A percentile compares a stretch with the other conserved stretches of the same genome.
phyloP scores from a whole-genome alignment of 2,888 invertebrate genomes.

The Mesoligia furuncula region DNA sequence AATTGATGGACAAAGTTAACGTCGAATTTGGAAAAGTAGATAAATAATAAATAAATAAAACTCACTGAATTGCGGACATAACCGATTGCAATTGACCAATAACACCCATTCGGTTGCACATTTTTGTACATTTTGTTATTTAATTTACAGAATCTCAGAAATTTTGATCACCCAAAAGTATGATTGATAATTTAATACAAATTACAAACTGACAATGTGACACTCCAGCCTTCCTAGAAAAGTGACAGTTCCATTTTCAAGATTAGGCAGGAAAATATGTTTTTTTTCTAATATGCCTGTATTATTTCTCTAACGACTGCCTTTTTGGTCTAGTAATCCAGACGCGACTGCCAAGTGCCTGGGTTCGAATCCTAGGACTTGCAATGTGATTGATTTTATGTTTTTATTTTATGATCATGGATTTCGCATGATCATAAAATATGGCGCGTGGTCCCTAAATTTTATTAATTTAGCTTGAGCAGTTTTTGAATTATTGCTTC shows the following conservation, averaged over 20 bases:
- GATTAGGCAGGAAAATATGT: background rate
- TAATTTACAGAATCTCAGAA: conserved; percentile 18
- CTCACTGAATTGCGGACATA: conserved; percentile 84
- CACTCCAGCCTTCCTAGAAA: background rate
- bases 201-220: conserved; percentile 27
- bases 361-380: background rate
- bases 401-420: background rate
- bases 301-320: background rate
- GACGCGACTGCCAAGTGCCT: background rate
- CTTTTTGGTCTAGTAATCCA: background rate
- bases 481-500: no score
- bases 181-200: conserved; percentile 4
- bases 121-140: conserved; percentile 65
- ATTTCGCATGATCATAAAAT: no score
- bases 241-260: conserved; percentile 53
- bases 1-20: background rate
- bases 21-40: background rate
- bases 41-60: background rate
- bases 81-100: conserved; percentile 82
- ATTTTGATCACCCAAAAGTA: conserved; percentile 45
- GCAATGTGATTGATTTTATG: background rate
- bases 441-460: no score
- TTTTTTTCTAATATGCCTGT: background rate
- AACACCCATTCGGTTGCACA: conserved; percentile 85
- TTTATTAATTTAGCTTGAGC: background rate